phyloP scores from a whole-genome alignment of 2,113 vertebrate species.

The Hylia prasina region DNA sequence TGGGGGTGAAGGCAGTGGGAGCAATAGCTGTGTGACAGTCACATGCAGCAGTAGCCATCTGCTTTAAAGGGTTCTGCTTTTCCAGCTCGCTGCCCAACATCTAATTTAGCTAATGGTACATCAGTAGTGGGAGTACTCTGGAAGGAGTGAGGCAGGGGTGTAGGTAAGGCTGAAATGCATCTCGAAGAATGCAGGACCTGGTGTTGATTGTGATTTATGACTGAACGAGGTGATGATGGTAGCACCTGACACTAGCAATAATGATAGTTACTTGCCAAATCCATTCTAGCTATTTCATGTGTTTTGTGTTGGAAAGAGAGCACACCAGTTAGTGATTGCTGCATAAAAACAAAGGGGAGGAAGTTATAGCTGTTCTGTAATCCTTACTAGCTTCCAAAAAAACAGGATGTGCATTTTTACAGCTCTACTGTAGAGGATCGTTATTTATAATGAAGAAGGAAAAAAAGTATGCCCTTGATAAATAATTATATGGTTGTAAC shows the following conservation, averaged over 20 bases:
- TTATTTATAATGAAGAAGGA: neutral
- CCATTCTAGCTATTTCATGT: neutral
- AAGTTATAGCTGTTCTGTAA: neutral
- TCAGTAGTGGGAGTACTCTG: fast-evolving
- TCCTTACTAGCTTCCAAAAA: neutral
- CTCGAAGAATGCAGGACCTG: neutral
- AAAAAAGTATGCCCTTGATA: neutral
- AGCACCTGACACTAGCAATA: neutral
- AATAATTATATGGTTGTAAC: neutral
- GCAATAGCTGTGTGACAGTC: neutral
- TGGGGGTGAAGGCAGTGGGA: neutral
- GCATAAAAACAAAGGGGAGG: neutral
- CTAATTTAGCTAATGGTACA: neutral
- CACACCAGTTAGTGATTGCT: fast-evolving
- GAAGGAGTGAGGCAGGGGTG: neutral
- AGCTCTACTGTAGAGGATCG: neutral
- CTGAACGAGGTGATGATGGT: neutral
- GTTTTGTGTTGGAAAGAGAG: neutral
- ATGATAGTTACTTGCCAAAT: neutral
- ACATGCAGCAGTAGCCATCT: neutral
- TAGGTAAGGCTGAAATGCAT: neutral
- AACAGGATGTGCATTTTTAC: neutral
- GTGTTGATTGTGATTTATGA: fast-evolving
- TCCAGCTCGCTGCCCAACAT: neutral
- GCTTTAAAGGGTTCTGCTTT: neutral